A percentile compares a stretch with the other conserved stretches of the same genome.
Conservation (phyloP, 2,113 vertebrate genomes). For the Nannobrachium achirus region DNA sequence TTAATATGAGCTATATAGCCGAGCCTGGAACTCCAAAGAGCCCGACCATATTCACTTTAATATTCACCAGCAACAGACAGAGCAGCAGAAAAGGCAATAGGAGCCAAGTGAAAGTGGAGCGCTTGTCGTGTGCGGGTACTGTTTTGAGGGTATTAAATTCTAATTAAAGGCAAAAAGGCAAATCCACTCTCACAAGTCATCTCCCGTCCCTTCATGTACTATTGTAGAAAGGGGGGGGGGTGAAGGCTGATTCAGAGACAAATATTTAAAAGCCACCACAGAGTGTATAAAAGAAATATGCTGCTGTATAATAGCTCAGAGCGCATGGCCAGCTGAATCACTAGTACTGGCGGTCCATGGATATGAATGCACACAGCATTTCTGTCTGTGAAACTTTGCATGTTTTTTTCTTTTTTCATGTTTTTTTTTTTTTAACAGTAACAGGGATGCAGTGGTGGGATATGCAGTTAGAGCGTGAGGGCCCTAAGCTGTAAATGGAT, state of each 20-base stretch:
- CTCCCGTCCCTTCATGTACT: constrained; percentile 27
- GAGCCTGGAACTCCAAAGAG: constrained; percentile 42
- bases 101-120: constrained; percentile 52
- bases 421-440: constrained; percentile 49
- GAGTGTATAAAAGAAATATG: constrained; percentile 14
- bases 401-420: constrained; percentile 32
- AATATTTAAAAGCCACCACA: constrained; percentile 24
- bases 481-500: constrained; percentile 82
- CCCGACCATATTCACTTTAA: constrained; percentile 68
- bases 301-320: constrained; percentile 16
- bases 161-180: constrained; percentile 56
- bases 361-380: constrained; percentile 38
- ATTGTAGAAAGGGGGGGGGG: constrained; percentile 26
- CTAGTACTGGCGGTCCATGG: constrained; percentile 19
- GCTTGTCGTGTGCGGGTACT: constrained; percentile 49
- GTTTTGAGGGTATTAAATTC: constrained; percentile 66
- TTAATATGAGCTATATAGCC: constrained; percentile 64
- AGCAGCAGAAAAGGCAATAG: constrained; percentile 46
- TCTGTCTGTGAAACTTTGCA: constrained; percentile 44
- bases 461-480: constrained; percentile 65
- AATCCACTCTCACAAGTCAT: constrained; percentile 52
- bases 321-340: constrained; percentile 11
- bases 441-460: constrained; percentile 60
- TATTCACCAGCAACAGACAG: constrained; percentile 46
- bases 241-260: constrained; percentile 33